Base-by-base conservation (phyloP, 2,888 invertebrate species). In the Tenthredo livida region DNA sequence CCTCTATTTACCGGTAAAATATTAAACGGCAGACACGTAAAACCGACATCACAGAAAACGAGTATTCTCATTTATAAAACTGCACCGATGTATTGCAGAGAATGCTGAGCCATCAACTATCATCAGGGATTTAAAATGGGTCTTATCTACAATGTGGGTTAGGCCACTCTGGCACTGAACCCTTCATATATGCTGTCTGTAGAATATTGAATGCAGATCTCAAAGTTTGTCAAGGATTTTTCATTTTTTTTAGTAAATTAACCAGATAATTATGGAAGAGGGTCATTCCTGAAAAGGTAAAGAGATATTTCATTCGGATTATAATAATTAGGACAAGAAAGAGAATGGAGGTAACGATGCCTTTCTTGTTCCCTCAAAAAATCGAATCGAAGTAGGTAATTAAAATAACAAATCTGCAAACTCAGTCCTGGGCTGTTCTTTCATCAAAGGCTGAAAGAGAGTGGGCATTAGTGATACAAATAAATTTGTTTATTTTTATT, bases 401-500 rank as follows among this genome's bases (percentile, higher is more conserved):
- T 83, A 83, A 83, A 83, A 83, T 83, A 78, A 78, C 78, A 78
- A 78, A 78, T 78, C 78, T 61, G 61, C 33, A 58, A 61, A 33
- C 40, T 73, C 40, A 43, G 37, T 21, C 54, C n/a, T 17, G 47
- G 47, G 58, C 61, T 25, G 21, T 29, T 50, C 61, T 78, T 78
- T 58, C 78, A 78, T 78, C 78, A 78, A 78, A 78, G 78, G 58
- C 61, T 78, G 78, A 50, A 47, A 54, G 77, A 87, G 87, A 89
- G 86, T 88, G 89, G 83, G 88, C 90, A 92, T 91, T 91, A 90
- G 92, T 89, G 90, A 91, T 90, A 91, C 92, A 92, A 92, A 92
- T 89, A 91, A 90, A 91, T 92, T 90, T 90, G 90, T 91, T 92
- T 92, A 91, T 92, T 92, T 92, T 92, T 91, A 90, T 91, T 91